Base-by-base conservation (phyloP, 2,888 invertebrate genomes). In the Nomada hirtipes region DNA sequence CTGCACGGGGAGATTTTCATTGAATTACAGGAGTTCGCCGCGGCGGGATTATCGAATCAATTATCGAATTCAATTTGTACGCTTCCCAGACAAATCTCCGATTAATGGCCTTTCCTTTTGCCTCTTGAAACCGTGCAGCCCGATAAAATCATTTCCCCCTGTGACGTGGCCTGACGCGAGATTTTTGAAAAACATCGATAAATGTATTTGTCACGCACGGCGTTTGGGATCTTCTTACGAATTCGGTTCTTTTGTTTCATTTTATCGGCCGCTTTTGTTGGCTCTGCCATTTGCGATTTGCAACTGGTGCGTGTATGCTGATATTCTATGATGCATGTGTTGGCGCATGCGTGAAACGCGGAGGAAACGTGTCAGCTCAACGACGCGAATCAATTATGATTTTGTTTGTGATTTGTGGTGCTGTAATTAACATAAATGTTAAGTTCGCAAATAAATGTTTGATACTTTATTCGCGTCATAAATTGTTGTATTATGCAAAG, bases 31-130 rank as follows among this genome's bases (percentile, higher is more conserved):
- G n/a, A 15, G 7, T 57, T 47, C n/a, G 23, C 15, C 29, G 20
- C 4, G 4, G 20, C 26, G 23, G 2, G 53, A 71, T 55, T 36
- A 71, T 63, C 20, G 50, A 59, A 67, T 68, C 47, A 47, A 57
- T 65, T 65, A 73, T 57, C 29, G 18, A 70, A 29, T 26, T 47
- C 61, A 47, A 61, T 75, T 75, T 71, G 23, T 29, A 61, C 15
- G 2, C 7, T 20, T 47, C 13, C 13, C 20, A 15, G n/a, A 44
- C 47, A 15, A 47, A 47, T 47, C 47, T 47, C 47, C 42, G 53
- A 50, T 36, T 71, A 55, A 55, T 29, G 47, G 47, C 15, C 47
- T 1, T 3, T 47, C 47, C 47, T 47, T 7, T 36, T 1, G 47
- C 47, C 47, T 13, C 13, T 47, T 47, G 2, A 11, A 47, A 2